Conservation (phyloP, 2,888 invertebrate genomes). For the Carterocephalus palaemon region DNA sequence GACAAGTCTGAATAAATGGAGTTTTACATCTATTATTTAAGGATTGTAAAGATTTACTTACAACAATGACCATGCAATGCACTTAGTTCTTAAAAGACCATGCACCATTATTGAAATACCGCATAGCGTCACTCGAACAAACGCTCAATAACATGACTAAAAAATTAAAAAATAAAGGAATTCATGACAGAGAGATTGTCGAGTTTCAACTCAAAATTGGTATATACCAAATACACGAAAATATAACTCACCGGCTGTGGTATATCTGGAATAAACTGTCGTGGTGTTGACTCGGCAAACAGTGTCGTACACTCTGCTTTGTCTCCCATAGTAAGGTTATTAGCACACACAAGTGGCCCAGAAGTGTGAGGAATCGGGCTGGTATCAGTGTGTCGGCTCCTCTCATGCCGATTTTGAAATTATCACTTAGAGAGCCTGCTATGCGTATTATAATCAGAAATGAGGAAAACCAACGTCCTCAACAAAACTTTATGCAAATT, state of each 20-base stretch:
- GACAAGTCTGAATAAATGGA: too few species aligned
- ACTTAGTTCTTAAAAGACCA: too few species aligned
- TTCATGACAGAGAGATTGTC: conserved; percentile 12
- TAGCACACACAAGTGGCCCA: conserved; percentile 83
- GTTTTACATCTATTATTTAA: too few species aligned
- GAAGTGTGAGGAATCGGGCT: conserved; percentile 83
- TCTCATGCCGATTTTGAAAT: conserved; percentile 57
- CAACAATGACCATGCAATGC: too few species aligned
- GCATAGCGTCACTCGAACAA: conserved; percentile 9
- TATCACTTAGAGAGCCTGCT: background rate
- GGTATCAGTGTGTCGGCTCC: conserved; percentile 78
- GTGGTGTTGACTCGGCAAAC: conserved; percentile 73
- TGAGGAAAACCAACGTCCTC: background rate
- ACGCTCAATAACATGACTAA: conserved; percentile 16
- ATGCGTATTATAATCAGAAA: conserved; percentile 10
- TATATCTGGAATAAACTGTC: conserved; percentile 75
- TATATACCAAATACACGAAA: background rate
- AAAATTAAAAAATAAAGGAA: conserved; percentile 9
- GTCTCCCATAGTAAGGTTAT: conserved; percentile 83
- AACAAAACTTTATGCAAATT: too few species aligned
- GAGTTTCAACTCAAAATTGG: background rate
- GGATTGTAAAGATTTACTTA: too few species aligned
- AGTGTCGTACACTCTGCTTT: conserved; percentile 73
- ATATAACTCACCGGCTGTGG: conserved; percentile 75
- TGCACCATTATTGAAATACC: background rate